Conservation (phyloP, 2,113 vertebrate species). For the Poecilia latipinna region DNA sequence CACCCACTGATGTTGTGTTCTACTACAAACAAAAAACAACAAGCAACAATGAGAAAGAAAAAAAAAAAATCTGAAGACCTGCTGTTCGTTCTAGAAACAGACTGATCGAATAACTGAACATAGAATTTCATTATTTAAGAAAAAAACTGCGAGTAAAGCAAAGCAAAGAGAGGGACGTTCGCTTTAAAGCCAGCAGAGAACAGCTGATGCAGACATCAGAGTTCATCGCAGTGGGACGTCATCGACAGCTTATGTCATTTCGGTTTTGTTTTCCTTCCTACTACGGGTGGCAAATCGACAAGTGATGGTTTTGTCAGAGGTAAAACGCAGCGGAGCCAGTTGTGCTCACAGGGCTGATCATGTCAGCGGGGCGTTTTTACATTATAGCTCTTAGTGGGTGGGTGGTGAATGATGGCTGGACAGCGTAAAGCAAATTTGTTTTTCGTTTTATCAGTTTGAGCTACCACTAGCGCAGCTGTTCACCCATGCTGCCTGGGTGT, state of each 20-base stretch:
- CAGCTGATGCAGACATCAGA: neutral
- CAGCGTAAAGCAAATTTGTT: constrained; percentile 16
- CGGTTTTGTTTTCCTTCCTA: neutral
- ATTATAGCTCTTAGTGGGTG: constrained; percentile 13
- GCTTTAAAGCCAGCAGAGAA: neutral
- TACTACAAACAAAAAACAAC: neutral
- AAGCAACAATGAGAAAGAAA: neutral
- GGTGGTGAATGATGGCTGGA: constrained; percentile 10
- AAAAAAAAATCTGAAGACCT: neutral
- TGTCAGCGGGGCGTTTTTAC: constrained; percentile 1
- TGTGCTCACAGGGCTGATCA: neutral
- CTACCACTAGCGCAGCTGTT: constrained; percentile 26
- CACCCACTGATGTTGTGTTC: neutral
- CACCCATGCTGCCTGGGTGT: constrained; percentile 3
- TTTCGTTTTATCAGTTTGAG: constrained; percentile 32
- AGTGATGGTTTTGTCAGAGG: neutral
- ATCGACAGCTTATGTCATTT: constrained; percentile 8
- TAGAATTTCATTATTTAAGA: neutral
- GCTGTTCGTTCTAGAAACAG: neutral
- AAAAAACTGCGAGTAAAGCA: too few relatives aligned
- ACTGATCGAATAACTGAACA: neutral
- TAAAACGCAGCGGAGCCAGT: constrained; percentile 5
- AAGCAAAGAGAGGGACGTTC: neutral
- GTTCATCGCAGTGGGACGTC: neutral
- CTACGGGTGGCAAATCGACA: constrained; percentile 1